Evolutionary conservation across 2,797 vertebrate genomes (phyloP).

Genomic region (Jordanella pulchra): DNA sequence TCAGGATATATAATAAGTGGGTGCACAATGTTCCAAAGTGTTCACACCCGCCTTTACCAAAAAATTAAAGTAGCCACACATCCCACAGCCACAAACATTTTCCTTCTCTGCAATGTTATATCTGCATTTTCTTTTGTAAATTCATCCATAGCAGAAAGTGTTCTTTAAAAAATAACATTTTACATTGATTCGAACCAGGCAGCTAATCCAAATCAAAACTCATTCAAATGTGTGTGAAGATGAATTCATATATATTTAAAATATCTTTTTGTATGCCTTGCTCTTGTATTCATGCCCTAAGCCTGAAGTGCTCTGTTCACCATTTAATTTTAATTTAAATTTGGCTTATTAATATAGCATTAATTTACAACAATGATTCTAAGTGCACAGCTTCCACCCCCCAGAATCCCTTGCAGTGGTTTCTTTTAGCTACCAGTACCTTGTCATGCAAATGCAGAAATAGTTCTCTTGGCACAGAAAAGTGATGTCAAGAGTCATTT

Average conservation of each 20-base stretch:
- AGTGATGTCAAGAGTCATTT: no score
- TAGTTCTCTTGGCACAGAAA: no score
- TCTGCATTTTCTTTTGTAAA: constrained; percentile 36
- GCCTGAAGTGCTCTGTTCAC: no score
- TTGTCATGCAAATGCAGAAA: no score
- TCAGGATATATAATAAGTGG: constrained; percentile 70
- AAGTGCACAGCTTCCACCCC: no score
- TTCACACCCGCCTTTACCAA: constrained; percentile 71
- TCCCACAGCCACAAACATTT: constrained; percentile 65
- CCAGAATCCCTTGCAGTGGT: no score
- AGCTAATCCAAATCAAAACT: constrained; percentile 46
- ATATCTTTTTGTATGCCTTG: no score
- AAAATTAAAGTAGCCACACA: constrained; percentile 75
- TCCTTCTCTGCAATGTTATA: constrained; percentile 33
- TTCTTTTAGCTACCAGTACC: no score
- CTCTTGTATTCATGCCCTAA: neutral
- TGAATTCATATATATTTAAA: no score
- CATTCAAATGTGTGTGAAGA: constrained; percentile 39
- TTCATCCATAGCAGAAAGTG: constrained; percentile 35
- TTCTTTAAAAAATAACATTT: neutral
- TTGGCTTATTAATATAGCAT: no score
- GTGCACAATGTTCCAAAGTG: constrained; percentile 59
- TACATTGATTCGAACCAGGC: constrained; percentile 15
- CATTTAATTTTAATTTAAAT: no score
- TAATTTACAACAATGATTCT: no score